phyloP scores from a whole-genome alignment of 2,797 vertebrate species.

The Peromyscus attwateri region DNA sequence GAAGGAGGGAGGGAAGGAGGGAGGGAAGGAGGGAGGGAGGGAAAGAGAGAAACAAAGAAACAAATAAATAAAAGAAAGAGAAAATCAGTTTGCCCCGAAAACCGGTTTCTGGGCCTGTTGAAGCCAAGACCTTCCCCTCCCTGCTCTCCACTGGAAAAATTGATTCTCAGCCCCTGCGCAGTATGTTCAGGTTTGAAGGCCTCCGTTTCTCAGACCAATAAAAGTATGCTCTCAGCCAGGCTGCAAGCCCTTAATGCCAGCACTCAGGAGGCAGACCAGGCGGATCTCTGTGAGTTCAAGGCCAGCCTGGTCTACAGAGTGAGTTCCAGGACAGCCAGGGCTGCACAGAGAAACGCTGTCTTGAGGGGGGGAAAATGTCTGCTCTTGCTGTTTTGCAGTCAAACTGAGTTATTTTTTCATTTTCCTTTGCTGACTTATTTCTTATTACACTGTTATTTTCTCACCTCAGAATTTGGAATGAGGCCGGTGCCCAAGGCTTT shows the following conservation, averaged over 20 bases:
- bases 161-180: not conserved
- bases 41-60: too few species aligned
- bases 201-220: not conserved
- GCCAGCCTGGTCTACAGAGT: not conserved
- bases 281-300: too few species aligned
- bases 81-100: not conserved
- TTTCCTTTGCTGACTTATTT: not conserved
- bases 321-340: not conserved
- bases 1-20: rapidly evolving
- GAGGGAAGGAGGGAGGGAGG: rapidly evolving
- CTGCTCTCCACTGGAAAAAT: not conserved
- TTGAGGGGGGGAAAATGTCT: not conserved
- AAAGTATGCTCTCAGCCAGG: not conserved
- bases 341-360: not conserved
- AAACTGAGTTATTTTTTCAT: not conserved
- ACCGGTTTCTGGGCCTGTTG: too few species aligned
- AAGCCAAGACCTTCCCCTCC: not conserved
- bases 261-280: not conserved
- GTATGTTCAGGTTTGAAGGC: not conserved
- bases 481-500: not conserved
- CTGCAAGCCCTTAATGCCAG: not conserved
- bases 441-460: not conserved
- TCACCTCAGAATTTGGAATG: not conserved
- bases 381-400: not conserved
- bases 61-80: not conserved